Conservation (phyloP, 1,140 invertebrate genomes). For the Lethocerus indicus region DNA sequence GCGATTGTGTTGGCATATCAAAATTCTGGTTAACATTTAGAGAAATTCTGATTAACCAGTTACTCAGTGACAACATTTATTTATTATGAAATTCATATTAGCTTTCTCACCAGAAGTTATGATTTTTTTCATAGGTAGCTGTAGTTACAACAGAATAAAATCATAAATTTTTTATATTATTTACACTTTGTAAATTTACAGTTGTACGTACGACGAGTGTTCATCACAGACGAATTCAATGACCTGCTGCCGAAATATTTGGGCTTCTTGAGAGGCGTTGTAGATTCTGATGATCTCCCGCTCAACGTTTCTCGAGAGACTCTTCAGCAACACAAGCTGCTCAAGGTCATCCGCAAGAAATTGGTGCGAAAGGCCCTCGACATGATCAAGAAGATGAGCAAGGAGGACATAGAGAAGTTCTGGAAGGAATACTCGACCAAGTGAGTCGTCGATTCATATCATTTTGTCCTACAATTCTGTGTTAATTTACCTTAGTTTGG, state of each 20-base stretch:
- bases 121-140: too few species aligned
- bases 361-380: conserved; percentile 91
- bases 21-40: too few species aligned
- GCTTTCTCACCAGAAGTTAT: too few species aligned
- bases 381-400: conserved; percentile 94
- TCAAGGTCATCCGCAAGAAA: conserved; percentile 99
- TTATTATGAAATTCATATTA: too few species aligned
- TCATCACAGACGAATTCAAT: conserved; percentile 98
- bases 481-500: too few species aligned
- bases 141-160: too few species aligned
- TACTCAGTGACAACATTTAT: too few species aligned
- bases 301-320: conserved; percentile 97
- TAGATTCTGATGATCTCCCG: conserved; percentile 98
- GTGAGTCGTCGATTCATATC: conserved; percentile 31
- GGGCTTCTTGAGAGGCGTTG: conserved; percentile 85
- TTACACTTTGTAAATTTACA: too few species aligned
- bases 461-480: background rate
- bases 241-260: conserved; percentile 99
- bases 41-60: too few species aligned
- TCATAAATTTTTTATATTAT: too few species aligned
- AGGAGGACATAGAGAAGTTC: conserved; percentile 84
- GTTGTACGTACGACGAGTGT: conserved; percentile 89
- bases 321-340: conserved; percentile 95
- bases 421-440: conserved; percentile 99
- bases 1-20: too few species aligned